Evolutionary conservation across 2,888 invertebrate genomes (phyloP).

Genomic region (Platycheirus albimanus): DNA sequence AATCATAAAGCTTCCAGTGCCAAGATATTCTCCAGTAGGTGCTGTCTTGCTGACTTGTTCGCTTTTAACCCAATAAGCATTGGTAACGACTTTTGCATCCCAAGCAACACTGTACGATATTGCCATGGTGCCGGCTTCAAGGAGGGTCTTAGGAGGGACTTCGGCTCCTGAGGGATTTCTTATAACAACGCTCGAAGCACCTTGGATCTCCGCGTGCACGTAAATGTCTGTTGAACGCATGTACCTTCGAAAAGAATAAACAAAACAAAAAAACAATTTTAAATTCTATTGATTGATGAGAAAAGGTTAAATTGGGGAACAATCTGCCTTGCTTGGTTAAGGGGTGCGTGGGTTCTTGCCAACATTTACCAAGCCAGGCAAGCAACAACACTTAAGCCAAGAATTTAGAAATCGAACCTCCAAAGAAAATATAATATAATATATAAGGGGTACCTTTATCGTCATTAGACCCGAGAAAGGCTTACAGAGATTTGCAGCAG

Average conservation of each 20-base stretch:
- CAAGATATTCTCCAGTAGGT: slow-evolving; percentile 98
- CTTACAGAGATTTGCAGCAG: no score
- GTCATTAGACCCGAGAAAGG: no score
- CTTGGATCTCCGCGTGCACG: slow-evolving; percentile 97
- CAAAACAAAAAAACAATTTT: no score
- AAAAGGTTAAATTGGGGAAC: no score
- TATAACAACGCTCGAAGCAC: slow-evolving; percentile 95
- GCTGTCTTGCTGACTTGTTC: slow-evolving; percentile 99
- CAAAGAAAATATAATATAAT: no score
- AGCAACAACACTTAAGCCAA: no score
- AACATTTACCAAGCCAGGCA: no score
- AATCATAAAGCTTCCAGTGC: slow-evolving; percentile 98
- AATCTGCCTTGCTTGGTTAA: no score
- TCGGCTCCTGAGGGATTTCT: slow-evolving; percentile 90
- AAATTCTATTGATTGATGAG: no score
- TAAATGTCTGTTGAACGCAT: slow-evolving; percentile 92
- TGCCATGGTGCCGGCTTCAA: slow-evolving; percentile 98
- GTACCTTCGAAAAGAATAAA: slow-evolving; percentile 76
- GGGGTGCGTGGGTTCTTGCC: no score
- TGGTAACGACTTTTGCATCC: slow-evolving; percentile 98
- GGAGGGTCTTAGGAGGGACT: slow-evolving; percentile 96
- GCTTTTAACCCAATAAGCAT: slow-evolving; percentile 98
- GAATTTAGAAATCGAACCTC: no score
- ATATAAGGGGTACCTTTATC: no score
- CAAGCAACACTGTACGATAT: slow-evolving; percentile 98